A percentile compares a stretch with the other conserved stretches of the same genome.
Evolutionary conservation across 2,888 invertebrate genomes (phyloP).

Genomic region (Brenthis daphne): DNA sequence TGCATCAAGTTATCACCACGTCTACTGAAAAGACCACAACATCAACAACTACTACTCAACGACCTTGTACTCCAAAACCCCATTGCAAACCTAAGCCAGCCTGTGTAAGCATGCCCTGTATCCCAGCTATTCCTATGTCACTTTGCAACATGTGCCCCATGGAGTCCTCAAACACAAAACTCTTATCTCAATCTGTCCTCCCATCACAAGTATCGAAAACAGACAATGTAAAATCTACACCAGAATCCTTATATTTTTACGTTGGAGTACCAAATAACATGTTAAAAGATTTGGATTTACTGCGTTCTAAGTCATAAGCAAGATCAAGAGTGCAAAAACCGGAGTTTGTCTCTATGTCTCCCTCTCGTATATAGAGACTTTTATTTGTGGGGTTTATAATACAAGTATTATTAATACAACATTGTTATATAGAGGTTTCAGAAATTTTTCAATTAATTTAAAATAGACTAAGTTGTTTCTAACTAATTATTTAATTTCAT

Average conservation of each 20-base stretch:
- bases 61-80: slow-evolving; percentile 28
- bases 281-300: slow-evolving; percentile 34
- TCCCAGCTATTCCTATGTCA: slow-evolving; percentile 33
- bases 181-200: background rate
- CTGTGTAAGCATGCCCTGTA: slow-evolving; percentile 31
- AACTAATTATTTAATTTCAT: too few relatives aligned
- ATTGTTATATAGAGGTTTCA: too few relatives aligned
- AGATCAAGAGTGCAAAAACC: too few relatives aligned
- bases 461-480: too few relatives aligned
- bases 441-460: too few relatives aligned
- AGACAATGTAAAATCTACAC: background rate
- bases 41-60: slow-evolving; percentile 36
- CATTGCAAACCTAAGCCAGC: slow-evolving; percentile 31
- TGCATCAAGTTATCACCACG: background rate
- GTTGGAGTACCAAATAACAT: slow-evolving; percentile 57
- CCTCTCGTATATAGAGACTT: too few relatives aligned
- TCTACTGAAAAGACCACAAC: slow-evolving; percentile 10
- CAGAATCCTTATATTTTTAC: slow-evolving; percentile 52
- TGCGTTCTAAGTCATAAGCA: background rate
- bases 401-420: too few relatives aligned
- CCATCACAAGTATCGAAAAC: background rate
- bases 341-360: too few relatives aligned
- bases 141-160: slow-evolving; percentile 23
- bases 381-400: too few relatives aligned
- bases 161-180: too few relatives aligned